Conservation (phyloP, 1,140 invertebrate species). For the Platyura marginata region DNA sequence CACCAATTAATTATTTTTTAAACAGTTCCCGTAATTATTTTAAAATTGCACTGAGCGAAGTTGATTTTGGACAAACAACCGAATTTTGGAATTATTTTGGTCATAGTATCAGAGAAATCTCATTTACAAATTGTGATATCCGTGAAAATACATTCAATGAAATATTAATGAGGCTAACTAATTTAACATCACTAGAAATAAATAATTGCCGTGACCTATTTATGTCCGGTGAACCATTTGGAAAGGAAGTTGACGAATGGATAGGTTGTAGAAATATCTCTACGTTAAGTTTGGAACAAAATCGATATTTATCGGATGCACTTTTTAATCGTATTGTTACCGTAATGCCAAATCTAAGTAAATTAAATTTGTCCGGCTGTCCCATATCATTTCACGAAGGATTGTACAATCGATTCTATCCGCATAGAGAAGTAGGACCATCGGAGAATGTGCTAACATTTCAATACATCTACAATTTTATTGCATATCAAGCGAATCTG, state of each 20-base stretch:
- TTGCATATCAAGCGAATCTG: slow-evolving; percentile 29
- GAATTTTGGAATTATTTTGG: slow-evolving; percentile 25
- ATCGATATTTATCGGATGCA: slow-evolving; percentile 51
- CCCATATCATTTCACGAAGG: slow-evolving; percentile 49
- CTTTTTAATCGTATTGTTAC: slow-evolving; percentile 42
- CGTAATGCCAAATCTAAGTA: slow-evolving; percentile 35
- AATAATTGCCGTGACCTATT: slow-evolving; percentile 45
- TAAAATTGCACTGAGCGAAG: slow-evolving; percentile 36
- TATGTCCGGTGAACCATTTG: slow-evolving; percentile 47
- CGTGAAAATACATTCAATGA: slow-evolving; percentile 38
- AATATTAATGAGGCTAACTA: slow-evolving; percentile 32
- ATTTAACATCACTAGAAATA: slow-evolving; percentile 36
- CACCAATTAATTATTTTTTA: slow-evolving; percentile 27
- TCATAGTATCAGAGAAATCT: slow-evolving; percentile 21
- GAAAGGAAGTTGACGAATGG: slow-evolving; percentile 31
- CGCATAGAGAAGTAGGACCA: slow-evolving; percentile 21
- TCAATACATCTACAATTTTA: slow-evolving; percentile 36
- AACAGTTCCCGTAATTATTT: slow-evolving; percentile 28
- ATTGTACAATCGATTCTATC: slow-evolving; percentile 44
- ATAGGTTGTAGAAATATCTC: slow-evolving; percentile 34
- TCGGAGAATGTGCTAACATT: slow-evolving; percentile 50
- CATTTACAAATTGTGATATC: slow-evolving; percentile 35
- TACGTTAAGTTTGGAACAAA: slow-evolving; percentile 37
- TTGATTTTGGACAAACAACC: slow-evolving; percentile 29
- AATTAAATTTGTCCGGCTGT: slow-evolving; percentile 39